Conservation (phyloP, 2,797 vertebrate genomes). For the Monodelphis domestica region DNA sequence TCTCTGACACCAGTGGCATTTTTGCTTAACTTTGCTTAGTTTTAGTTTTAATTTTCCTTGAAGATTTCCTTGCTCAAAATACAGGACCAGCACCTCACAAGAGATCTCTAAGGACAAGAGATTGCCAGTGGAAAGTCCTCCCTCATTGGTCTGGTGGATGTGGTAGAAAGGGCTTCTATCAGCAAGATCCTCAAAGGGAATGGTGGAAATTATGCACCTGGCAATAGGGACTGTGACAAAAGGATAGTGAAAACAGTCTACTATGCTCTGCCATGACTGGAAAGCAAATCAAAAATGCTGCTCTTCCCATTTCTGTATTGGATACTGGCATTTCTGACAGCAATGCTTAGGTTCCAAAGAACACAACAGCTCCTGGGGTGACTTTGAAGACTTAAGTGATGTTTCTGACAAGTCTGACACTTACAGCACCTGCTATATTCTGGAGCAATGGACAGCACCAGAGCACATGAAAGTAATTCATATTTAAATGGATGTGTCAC, state of each 20-base stretch:
- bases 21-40: neutral
- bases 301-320: neutral
- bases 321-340: neutral
- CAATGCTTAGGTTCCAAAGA: constrained; percentile 32
- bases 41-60: neutral
- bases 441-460: constrained; percentile 20
- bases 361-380: constrained; percentile 79
- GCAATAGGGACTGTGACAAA: neutral
- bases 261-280: neutral
- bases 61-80: neutral
- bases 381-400: constrained; percentile 83
- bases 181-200: neutral
- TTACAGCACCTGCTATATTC: constrained; percentile 29
- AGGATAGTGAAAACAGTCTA: no score
- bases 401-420: constrained; percentile 52
- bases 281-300: neutral
- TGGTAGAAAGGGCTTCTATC: neutral
- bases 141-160: neutral
- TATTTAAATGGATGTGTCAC: neutral
- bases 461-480: fast-evolving
- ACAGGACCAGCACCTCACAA: neutral
- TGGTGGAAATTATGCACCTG: neutral
- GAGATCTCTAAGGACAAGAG: neutral
- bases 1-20: neutral
- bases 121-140: neutral